Evolutionary conservation across 2,888 invertebrate genomes (phyloP).

Genomic region (Autographa pulchrina): DNA sequence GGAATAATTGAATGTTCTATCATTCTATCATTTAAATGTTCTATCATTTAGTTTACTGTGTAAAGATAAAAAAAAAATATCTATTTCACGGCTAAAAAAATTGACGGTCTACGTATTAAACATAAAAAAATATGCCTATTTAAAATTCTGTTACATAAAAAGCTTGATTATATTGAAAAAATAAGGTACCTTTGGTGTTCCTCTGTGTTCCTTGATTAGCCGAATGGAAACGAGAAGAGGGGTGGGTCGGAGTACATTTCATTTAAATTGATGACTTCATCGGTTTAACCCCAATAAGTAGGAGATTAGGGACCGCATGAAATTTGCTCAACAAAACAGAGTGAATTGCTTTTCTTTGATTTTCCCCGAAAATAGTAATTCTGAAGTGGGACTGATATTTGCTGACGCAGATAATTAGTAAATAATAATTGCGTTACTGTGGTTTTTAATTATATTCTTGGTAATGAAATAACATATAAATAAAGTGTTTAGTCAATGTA

Average conservation of each 20-base stretch:
- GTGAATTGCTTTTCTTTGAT: slow-evolving; percentile 76
- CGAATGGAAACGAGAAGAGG: slow-evolving; percentile 65
- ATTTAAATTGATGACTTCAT: slow-evolving; percentile 85
- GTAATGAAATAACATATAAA: no score
- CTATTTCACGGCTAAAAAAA: no score
- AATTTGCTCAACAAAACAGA: slow-evolving; percentile 77
- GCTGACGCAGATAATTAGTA: neutral
- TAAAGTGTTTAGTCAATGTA: no score
- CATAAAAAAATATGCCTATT: neutral
- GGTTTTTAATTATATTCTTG: no score
- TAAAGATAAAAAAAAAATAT: no score
- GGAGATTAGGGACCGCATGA: slow-evolving; percentile 74
- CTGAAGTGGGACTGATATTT: slow-evolving; percentile 36
- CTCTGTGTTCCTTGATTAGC: slow-evolving; percentile 79
- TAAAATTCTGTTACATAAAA: slow-evolving; percentile 17
- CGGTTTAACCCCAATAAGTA: slow-evolving; percentile 82
- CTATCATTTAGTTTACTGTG: no score
- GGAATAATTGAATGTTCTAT: no score
- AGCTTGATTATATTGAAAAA: slow-evolving; percentile 61
- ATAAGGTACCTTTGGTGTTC: slow-evolving; percentile 67
- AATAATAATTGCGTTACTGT: neutral
- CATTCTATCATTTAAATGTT: no score
- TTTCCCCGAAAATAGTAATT: slow-evolving; percentile 50
- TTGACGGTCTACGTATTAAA: no score
- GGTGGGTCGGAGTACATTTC: slow-evolving; percentile 72